These are phyloP conservation scores for Lithophane leautieri DNA, from an alignment of 2,888 invertebrate species.

Conservation along the genomic window DNA sequence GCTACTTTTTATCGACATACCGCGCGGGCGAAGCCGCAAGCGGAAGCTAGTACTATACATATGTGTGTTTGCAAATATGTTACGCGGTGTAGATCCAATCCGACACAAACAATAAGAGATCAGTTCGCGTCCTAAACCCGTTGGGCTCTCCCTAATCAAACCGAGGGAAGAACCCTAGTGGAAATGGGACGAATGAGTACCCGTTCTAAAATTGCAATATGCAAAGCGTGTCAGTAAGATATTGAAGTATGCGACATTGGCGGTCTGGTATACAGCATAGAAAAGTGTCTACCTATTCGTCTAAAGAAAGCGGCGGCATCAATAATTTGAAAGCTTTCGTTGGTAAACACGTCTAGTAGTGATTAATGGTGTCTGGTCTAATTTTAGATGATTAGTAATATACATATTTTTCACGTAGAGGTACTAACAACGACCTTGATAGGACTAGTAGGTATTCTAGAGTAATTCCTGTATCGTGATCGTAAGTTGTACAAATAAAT, in stretches of 20 bases:
- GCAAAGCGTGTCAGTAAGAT: slow-evolving; percentile 12
- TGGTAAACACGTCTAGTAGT: slow-evolving; percentile 11
- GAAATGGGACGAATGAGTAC: not conserved
- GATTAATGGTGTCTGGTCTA: slow-evolving; percentile 26
- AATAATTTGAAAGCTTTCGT: slow-evolving; percentile 49
- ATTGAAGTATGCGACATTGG: slow-evolving; percentile 2
- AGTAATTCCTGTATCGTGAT: no score
- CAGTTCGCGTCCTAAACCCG: not conserved
- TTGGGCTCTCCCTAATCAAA: slow-evolving; percentile 4
- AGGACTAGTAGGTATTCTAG: no score
- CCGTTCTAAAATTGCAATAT: slow-evolving; percentile 10
- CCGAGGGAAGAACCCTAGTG: not conserved
- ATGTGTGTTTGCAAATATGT: not conserved
- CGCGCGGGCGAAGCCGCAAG: no score
- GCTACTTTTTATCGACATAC: no score
- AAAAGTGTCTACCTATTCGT: not conserved
- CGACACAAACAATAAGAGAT: not conserved
- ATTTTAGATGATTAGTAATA: not conserved
- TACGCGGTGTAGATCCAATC: not conserved
- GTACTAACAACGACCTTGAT: not conserved
- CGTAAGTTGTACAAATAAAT: no score
- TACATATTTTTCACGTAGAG: slow-evolving; percentile 1
- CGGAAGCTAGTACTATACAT: no score
- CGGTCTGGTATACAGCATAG: not conserved
- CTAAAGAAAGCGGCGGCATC: slow-evolving; percentile 9